Conservation (phyloP, 2,797 vertebrate genomes). For the Dromococcyx pavoninus region DNA sequence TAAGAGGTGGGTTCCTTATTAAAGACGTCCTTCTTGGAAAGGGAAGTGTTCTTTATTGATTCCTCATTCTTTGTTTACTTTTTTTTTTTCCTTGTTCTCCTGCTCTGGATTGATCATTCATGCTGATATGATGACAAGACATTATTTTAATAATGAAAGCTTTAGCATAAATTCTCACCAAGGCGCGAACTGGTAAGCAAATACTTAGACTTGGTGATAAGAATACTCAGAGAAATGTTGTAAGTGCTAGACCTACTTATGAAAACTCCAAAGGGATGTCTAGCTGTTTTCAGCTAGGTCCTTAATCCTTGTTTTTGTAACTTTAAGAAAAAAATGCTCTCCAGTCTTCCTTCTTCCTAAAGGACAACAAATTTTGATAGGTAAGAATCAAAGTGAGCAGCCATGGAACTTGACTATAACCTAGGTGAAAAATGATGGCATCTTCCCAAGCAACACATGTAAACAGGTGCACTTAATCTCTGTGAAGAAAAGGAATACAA, state of each 20-base stretch:
- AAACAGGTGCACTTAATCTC: neutral
- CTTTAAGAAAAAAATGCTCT: neutral
- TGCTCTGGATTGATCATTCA: neutral
- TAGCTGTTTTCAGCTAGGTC: neutral
- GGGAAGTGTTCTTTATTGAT: neutral
- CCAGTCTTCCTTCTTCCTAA: neutral
- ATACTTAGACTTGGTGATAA: neutral
- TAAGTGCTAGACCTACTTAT: neutral
- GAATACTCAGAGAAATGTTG: neutral
- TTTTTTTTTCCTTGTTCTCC: neutral
- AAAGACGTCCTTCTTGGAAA: neutral
- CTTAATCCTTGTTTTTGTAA: neutral
- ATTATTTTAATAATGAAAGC: slow-evolving; percentile 12
- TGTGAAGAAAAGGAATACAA: neutral
- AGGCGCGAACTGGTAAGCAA: slow-evolving; percentile 13
- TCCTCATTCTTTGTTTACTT: neutral
- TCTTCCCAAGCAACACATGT: neutral
- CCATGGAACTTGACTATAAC: neutral
- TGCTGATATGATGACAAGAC: neutral
- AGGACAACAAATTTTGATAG: neutral
- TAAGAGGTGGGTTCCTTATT: neutral
- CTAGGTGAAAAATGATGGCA: neutral
- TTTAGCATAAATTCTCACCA: neutral
- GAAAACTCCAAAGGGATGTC: neutral
- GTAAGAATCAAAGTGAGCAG: neutral